These are phyloP conservation scores for Glandiceps talaboti DNA, from an alignment of 53 echinoderm and acorn worm genomes.

Conservation along the genomic window DNA sequence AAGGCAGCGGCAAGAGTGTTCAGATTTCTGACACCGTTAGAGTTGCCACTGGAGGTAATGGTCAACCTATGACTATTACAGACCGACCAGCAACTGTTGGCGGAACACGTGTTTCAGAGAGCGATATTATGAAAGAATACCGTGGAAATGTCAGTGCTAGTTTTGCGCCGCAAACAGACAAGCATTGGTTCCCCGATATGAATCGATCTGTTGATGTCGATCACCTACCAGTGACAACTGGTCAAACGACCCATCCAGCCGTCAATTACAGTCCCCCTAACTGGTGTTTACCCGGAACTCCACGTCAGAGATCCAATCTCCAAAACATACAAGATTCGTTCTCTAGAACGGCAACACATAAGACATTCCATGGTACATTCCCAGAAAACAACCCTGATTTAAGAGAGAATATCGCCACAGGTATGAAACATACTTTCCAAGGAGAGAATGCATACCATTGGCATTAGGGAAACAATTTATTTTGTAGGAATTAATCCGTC, in stretches of 20 bases:
- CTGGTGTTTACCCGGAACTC: constrained; percentile 22
- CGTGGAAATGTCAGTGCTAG: not conserved
- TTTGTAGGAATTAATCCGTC: not conserved
- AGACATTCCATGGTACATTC: constrained; percentile 50
- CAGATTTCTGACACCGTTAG: constrained; percentile 45
- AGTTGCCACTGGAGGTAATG: constrained; percentile 45
- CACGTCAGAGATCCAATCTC: constrained; percentile 66
- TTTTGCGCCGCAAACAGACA: not conserved
- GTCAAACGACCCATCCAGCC: not conserved
- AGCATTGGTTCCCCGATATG: not conserved
- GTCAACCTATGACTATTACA: constrained; percentile 27
- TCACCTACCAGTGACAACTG: not conserved
- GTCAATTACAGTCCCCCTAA: not conserved
- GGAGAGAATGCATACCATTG: constrained; percentile 79
- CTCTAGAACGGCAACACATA: constrained; percentile 46
- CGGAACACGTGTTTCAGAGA: not conserved
- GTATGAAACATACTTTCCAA: constrained; percentile 82
- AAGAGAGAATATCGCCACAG: constrained; percentile 55
- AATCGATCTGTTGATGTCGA: not conserved
- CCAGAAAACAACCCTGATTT: constrained; percentile 75
- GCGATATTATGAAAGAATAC: not conserved
- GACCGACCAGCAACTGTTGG: not conserved
- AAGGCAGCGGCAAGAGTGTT: constrained; percentile 21
- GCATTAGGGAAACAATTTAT: constrained; percentile 28
- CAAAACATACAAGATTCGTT: constrained; percentile 78